phyloP scores from a whole-genome alignment of 2,113 vertebrate species.

The Rhinichthys klamathensis region DNA sequence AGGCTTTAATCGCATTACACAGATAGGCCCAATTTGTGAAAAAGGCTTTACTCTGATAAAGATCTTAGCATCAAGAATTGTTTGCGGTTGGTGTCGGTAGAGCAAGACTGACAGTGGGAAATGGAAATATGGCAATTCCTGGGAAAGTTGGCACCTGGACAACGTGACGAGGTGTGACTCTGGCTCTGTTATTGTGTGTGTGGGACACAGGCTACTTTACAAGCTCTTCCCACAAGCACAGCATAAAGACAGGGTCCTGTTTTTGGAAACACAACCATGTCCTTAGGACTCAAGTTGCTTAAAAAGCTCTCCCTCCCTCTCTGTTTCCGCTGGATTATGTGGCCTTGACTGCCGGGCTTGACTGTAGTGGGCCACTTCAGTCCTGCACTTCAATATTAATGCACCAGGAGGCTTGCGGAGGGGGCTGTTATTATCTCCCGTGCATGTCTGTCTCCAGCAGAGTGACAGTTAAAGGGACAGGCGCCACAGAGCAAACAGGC shows the following conservation, averaged over 20 bases:
- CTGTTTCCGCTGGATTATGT: constrained; percentile 22
- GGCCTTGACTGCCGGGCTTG: neutral
- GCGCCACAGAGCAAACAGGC: constrained; percentile 19
- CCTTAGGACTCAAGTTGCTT: constrained; percentile 19
- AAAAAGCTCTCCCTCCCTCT: constrained; percentile 2
- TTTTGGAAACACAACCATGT: constrained; percentile 20
- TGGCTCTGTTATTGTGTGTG: neutral
- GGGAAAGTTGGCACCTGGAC: constrained; percentile 38
- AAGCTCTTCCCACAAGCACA: constrained; percentile 37
- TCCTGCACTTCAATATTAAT: constrained; percentile 46
- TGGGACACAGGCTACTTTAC: constrained; percentile 28
- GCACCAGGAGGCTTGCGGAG: constrained; percentile 24
- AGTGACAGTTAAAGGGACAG: constrained; percentile 40
- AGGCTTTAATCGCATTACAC: constrained; percentile 42
- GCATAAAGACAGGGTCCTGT: constrained; percentile 40
- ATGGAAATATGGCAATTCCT: neutral
- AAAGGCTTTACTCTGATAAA: constrained; percentile 7
- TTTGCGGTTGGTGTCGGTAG: constrained; percentile 2
- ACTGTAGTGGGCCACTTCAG: constrained; percentile 35
- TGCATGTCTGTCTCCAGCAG: constrained; percentile 19
- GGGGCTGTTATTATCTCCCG: constrained; percentile 35
- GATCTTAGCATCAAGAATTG: constrained; percentile 9
- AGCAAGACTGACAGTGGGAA: neutral
- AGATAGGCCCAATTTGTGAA: constrained; percentile 23
- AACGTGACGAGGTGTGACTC: constrained; percentile 29